Evolutionary conservation across 2,888 invertebrate species (phyloP), one percentile per base, ranked within the genome.

Genomic region (Orchesella flavescens): DNA sequence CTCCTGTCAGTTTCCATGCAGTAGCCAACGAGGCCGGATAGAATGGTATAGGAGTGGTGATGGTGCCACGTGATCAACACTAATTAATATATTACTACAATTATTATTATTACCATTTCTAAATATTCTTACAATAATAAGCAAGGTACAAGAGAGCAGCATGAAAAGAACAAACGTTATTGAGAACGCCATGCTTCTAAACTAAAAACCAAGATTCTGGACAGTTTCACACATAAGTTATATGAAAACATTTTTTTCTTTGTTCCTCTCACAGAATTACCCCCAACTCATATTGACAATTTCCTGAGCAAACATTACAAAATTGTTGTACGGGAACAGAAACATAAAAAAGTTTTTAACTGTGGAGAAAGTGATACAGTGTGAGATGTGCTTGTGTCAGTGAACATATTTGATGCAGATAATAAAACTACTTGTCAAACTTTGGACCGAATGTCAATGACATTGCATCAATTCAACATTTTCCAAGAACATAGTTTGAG

Each of bases 1-100:
- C 83, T 83, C 77, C 83, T 83, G 83, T 77, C 83, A 83, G 83
- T 83, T 83, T 83, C 83, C 83, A 83, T 83, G 83, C 83, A 83
- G 83, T 83, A 83, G 83, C 83, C 83, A 83, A 83, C 83, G 66
- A 77, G 83, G 83, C 83, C 83, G 83, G 83, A 83, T 83, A 72
- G 76, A 71, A 75, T 77, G 82, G 82, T 75, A 82, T 76, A 82
- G 83, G 72, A 83, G 83, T 83, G 77, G 83, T 83, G 72, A 44
- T 57, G 71, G 75, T 82, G 75, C 82, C 82, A 82, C 82, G 82
- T 82, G 82, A 82, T 82, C 76, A 76, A 82, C 66, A 66, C 59
- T 76, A 72, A 82, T 72, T 55, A 76, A 74, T 71, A 72, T 55
- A 69, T 61, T 69, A 65, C 57, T 72, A 72, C 72, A 72, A 71